Conservation (phyloP, 2,888 invertebrate species). For the Barypeithes pellucidus region DNA sequence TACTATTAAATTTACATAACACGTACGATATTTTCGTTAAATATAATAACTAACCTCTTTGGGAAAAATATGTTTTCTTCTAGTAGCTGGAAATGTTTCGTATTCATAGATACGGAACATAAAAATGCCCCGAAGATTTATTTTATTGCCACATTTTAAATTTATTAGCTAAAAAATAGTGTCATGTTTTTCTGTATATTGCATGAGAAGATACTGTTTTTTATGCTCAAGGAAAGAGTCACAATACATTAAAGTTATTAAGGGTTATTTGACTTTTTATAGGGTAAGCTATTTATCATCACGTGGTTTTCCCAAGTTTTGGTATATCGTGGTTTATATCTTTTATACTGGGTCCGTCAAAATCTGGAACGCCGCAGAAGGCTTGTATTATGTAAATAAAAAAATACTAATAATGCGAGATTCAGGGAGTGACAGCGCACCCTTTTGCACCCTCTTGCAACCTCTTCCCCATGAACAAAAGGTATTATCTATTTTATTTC, state of each 20-base stretch:
- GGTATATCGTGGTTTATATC: background rate
- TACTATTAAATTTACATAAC: conserved; percentile 45
- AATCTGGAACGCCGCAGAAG: too few species aligned
- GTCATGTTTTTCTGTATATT: conserved; percentile 40
- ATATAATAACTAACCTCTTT: conserved; percentile 43
- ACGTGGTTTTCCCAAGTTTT: background rate
- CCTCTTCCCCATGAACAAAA: too few species aligned
- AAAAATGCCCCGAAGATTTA: conserved; percentile 49
- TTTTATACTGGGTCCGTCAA: too few species aligned
- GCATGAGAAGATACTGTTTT: conserved; percentile 26
- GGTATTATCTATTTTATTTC: too few species aligned
- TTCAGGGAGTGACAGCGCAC: too few species aligned
- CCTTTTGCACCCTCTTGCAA: too few species aligned
- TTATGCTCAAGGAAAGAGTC: conserved; percentile 9
- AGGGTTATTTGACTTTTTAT: conserved; percentile 25
- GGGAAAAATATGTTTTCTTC: conserved; percentile 45
- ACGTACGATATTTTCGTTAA: conserved; percentile 46
- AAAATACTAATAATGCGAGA: too few species aligned
- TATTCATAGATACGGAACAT: conserved; percentile 46
- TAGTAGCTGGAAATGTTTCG: conserved; percentile 47
- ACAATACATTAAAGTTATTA: conserved; percentile 42
- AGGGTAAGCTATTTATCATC: conserved; percentile 18
- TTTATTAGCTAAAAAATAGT: conserved; percentile 50
- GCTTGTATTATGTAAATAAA: too few species aligned
- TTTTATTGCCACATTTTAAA: conserved; percentile 46